Percentiles rank a stretch among this genome's conserved stretches.
phyloP scores from a whole-genome alignment of 1,140 invertebrate species.

The Megalopta genalis region DNA sequence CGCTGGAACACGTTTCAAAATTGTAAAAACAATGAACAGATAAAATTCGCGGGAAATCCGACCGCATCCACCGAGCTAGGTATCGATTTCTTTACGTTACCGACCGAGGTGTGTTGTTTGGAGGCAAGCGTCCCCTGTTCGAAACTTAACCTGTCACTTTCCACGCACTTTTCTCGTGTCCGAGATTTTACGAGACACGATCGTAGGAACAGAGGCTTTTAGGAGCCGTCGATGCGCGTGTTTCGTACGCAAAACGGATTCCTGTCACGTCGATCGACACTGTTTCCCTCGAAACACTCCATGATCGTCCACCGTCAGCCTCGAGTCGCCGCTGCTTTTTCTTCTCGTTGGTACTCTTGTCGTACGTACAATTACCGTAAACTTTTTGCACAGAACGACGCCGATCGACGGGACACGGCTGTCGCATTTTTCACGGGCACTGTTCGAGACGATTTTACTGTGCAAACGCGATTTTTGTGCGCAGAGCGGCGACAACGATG shows the following conservation, averaged over 20 bases:
- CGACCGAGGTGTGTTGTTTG: slow-evolving; percentile 31
- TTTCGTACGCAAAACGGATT: neutral
- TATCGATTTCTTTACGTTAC: slow-evolving; percentile 30
- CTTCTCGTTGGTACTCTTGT: neutral
- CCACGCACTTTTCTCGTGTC: neutral
- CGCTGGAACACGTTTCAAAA: no score
- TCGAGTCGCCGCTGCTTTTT: neutral
- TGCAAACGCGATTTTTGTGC: neutral
- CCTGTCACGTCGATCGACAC: neutral
- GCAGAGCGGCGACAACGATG: slow-evolving; percentile 34
- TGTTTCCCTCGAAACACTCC: slow-evolving; percentile 11
- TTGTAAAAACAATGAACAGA: no score
- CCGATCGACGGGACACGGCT: neutral
- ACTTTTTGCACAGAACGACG: neutral
- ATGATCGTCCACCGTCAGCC: neutral
- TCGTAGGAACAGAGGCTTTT: neutral
- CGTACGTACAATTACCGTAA: no score
- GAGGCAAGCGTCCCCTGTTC: slow-evolving; percentile 40
- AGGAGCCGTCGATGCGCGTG: slow-evolving; percentile 3
- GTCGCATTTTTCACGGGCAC: slow-evolving; percentile 21
- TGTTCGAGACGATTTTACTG: neutral
- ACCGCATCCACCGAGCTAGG: neutral
- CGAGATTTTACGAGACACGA: neutral
- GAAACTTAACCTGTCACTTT: slow-evolving; percentile 48
- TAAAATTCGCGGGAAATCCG: neutral